Evolutionary conservation across 2,888 invertebrate species (phyloP).

Genomic region (Tyria jacobaeae): DNA sequence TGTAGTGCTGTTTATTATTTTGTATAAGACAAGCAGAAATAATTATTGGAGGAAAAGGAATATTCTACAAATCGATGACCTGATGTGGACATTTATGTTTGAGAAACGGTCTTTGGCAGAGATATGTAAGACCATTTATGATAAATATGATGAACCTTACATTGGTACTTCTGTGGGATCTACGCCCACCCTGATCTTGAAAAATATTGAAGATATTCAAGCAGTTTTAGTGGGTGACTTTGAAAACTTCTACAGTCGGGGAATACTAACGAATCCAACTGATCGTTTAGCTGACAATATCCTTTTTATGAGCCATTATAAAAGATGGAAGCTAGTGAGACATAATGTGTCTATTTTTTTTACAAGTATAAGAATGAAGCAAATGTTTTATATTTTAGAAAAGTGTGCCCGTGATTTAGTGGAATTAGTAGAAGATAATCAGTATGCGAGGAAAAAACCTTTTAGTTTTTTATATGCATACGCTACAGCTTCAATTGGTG

Average conservation of each 20-base stretch:
- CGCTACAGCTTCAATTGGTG: slow-evolving; percentile 68
- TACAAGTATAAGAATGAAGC: slow-evolving; percentile 67
- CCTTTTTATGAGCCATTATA: slow-evolving; percentile 64
- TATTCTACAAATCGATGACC: slow-evolving; percentile 55
- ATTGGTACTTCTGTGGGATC: slow-evolving; percentile 61
- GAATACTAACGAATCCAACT: slow-evolving; percentile 57
- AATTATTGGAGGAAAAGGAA: slow-evolving; percentile 69
- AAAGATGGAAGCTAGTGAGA: slow-evolving; percentile 70
- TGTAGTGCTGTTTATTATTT: slow-evolving; percentile 10
- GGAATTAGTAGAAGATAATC: slow-evolving; percentile 53
- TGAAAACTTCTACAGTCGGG: slow-evolving; percentile 66
- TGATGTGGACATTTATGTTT: slow-evolving; percentile 57
- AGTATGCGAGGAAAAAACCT: slow-evolving; percentile 50
- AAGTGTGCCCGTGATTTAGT: slow-evolving; percentile 67
- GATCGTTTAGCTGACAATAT: slow-evolving; percentile 68
- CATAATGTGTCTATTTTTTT: slow-evolving; percentile 73
- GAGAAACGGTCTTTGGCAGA: slow-evolving; percentile 64
- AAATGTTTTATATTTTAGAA: slow-evolving; percentile 72
- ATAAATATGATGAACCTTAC: slow-evolving; percentile 52
- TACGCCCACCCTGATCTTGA: slow-evolving; percentile 61
- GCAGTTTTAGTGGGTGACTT: slow-evolving; percentile 65
- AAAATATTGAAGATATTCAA: slow-evolving; percentile 64
- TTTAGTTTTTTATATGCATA: slow-evolving; percentile 66
- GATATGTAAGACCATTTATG: slow-evolving; percentile 62
- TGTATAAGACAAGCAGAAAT: slow-evolving; percentile 31